Evolutionary conservation across 37 sponge, comb jelly and placozoan genomes (phyloP), one percentile per base, ranked within the genome.

Genomic region (Cladorhizidae sp.): DNA sequence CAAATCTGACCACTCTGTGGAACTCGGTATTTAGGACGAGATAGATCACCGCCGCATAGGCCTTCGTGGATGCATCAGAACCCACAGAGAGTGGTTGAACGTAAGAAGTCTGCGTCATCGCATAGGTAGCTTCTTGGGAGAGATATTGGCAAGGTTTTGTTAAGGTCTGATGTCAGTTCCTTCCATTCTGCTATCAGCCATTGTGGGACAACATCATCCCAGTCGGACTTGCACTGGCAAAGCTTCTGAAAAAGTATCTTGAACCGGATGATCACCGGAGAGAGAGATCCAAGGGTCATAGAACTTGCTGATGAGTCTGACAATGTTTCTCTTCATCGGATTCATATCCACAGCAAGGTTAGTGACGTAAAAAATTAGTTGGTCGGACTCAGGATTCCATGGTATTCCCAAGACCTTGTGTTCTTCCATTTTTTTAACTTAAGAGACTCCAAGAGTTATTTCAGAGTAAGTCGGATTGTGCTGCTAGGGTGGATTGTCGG

Each of bases 11-110:
- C 21, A 45, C 17, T 6, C 3, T 49, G 2, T 45, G 33, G 28
- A 35, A n/a, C 31, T 72, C 52, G 20, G 79, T 85, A 51, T 56
- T 72, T 15, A 72, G 25, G 8, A 81, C 21, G 21, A 80, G 40
- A 42, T 87, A 87, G 41, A 87, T 62, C 0, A 87, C 88, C 1
- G 88, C 88, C 1, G 88, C 82, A 59, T 76, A 87, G 22, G 88
- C 82, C 29, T 32, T 59, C 41, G 63, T 75, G 20, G 88, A 81
- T 32, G 88, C 82, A 67, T 87, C 82, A 87, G 45, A 81, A 87
- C 26, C 82, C 88, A 81, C 65, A 80, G 29, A 85, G 85, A 3
- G 77, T 68, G 49, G 55, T 15, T 37, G 77, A 84, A 5, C n/a
- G 38, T 41, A 56, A 8, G 32, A 1, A 45, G 11, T 56, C 45